Evolutionary conservation across 1,140 invertebrate genomes (phyloP).

Genomic region (Megalopta genalis): DNA sequence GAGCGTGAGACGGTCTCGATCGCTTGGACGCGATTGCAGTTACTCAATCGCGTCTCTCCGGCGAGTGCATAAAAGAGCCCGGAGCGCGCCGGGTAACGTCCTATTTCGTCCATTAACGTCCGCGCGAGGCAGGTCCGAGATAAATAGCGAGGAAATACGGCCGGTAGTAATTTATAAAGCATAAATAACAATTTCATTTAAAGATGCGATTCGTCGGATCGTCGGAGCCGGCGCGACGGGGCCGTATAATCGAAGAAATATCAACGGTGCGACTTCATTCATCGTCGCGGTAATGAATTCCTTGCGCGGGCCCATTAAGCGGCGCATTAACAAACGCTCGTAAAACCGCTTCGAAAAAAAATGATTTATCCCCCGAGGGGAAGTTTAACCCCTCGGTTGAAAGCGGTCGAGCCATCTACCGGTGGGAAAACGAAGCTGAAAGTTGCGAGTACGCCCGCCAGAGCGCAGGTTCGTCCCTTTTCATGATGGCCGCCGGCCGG

Average conservation of each 20-base stretch:
- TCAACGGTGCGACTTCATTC: neutral
- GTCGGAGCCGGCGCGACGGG: neutral
- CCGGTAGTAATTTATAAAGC: neutral
- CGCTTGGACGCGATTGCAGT: no score
- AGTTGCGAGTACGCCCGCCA: conserved; percentile 64
- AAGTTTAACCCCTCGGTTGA: conserved; percentile 39
- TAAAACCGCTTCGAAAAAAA: neutral
- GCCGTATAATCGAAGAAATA: neutral
- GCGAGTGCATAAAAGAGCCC: no score
- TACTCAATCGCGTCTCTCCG: no score
- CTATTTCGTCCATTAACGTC: no score
- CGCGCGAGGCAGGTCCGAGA: no score
- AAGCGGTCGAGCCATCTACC: conserved; percentile 73
- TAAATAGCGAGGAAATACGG: no score
- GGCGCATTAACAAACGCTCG: neutral
- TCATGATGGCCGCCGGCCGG: conserved; percentile 70
- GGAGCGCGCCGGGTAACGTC: no score
- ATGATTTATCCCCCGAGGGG: neutral
- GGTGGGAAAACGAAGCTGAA: conserved; percentile 42
- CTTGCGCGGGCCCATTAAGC: neutral
- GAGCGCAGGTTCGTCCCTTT: conserved; percentile 68
- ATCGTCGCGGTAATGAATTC: neutral
- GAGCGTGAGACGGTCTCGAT: no score
- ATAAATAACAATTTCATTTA: conserved; percentile 1
- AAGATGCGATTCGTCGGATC: neutral